These are phyloP conservation scores for Leptopilina syphax DNA, from an alignment of 2,888 invertebrate species.

Conservation along the genomic window DNA sequence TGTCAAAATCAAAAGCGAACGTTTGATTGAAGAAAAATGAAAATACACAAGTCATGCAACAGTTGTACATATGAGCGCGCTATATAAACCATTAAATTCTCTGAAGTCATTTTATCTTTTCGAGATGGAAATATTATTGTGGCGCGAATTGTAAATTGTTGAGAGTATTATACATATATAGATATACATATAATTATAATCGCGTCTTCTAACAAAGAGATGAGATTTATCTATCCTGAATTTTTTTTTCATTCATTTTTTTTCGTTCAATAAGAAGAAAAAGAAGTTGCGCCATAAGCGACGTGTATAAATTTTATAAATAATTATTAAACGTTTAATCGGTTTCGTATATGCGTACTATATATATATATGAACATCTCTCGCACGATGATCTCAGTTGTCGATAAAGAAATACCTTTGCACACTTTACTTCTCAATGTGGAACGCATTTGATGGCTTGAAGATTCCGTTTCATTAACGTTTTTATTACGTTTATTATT, in stretches of 20 bases:
- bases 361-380: constrained; percentile 30
- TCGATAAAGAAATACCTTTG: constrained; percentile 17
- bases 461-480: no score
- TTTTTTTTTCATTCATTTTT: not conserved
- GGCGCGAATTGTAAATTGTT: constrained; percentile 45
- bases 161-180: constrained; percentile 41
- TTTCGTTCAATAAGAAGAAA: constrained; percentile 46
- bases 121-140: not conserved
- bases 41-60: constrained; percentile 17
- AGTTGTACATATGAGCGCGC: not conserved
- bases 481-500: no score
- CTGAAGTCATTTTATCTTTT: constrained; percentile 15
- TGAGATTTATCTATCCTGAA: constrained; percentile 51
- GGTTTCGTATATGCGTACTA: constrained; percentile 45
- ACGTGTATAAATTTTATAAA: constrained; percentile 46
- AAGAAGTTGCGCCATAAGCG: constrained; percentile 45
- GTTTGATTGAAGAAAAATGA: not conserved
- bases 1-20: not conserved
- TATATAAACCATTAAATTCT: constrained; percentile 6
- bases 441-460: not conserved
- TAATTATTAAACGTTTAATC: constrained; percentile 48
- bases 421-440: not conserved
- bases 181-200: no score
- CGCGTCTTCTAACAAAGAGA: constrained; percentile 49
- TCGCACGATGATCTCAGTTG: not conserved